These are phyloP conservation scores for Macroramphosus scolopax DNA, from an alignment of 2,797 vertebrate genomes.

Conservation along the genomic window DNA sequence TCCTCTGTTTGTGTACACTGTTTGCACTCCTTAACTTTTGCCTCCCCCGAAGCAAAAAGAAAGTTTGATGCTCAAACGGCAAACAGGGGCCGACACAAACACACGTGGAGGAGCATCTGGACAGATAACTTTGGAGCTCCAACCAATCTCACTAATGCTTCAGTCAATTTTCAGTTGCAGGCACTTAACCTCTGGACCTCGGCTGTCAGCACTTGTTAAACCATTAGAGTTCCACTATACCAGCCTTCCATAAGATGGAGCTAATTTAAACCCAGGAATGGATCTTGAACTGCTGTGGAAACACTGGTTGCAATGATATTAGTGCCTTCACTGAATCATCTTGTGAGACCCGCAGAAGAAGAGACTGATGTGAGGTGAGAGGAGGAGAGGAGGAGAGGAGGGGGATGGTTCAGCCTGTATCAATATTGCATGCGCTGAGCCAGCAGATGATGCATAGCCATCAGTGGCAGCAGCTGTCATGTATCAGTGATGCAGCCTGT, in stretches of 20 bases:
- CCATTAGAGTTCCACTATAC: slow-evolving; percentile 48
- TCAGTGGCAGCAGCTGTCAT: slow-evolving; percentile 63
- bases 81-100: slow-evolving; percentile 10
- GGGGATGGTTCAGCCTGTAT: slow-evolving; percentile 32
- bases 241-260: slow-evolving; percentile 23
- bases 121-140: slow-evolving; percentile 29
- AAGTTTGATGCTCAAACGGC: slow-evolving; percentile 7
- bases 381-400: slow-evolving; percentile 11
- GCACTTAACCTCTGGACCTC: slow-evolving; percentile 71
- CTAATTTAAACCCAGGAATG: slow-evolving; percentile 34
- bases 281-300: slow-evolving; percentile 3
- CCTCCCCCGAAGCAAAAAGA: slow-evolving; percentile 27
- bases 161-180: slow-evolving; percentile 62
- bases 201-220: slow-evolving; percentile 65
- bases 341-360: too few species aligned
- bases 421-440: slow-evolving; percentile 68
- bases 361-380: slow-evolving; percentile 17
- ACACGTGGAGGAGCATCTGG: slow-evolving; percentile 35
- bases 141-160: slow-evolving; percentile 54
- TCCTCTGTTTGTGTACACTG: too few species aligned
- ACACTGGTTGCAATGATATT: slow-evolving; percentile 15
- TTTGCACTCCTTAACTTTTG: slow-evolving; percentile 30
- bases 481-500: slow-evolving; percentile 45
- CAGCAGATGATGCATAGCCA: slow-evolving; percentile 63
- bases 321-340: slow-evolving; percentile 31